A percentile compares a stretch with the other conserved stretches of the same genome.
phyloP scores from a whole-genome alignment of 2,113 vertebrate genomes.

The Salvelinus fontinalis region DNA sequence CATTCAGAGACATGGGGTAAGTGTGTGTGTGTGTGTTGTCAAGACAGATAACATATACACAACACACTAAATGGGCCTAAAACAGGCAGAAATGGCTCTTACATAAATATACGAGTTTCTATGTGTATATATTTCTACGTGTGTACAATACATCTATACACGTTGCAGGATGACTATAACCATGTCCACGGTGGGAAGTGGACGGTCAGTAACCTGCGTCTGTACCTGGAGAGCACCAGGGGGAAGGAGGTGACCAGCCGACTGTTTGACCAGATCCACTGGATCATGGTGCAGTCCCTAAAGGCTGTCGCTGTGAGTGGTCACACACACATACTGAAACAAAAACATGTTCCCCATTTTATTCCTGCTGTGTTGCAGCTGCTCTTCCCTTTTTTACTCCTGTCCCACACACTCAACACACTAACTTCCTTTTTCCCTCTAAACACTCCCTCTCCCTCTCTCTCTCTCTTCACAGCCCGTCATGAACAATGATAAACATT shows the following conservation, averaged over 20 bases:
- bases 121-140: too few species aligned
- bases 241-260: slow-evolving; percentile 90
- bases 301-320: slow-evolving; percentile 93
- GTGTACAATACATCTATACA: slow-evolving; percentile 4
- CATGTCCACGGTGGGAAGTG: slow-evolving; percentile 97
- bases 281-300: slow-evolving; percentile 96
- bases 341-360: background rate
- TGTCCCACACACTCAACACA: background rate
- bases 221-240: slow-evolving; percentile 96
- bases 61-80: too few species aligned
- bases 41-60: too few species aligned
- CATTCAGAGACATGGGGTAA: slow-evolving; percentile 94
- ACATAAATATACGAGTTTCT: too few species aligned
- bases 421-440: slow-evolving; percentile 2
- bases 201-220: slow-evolving; percentile 92
- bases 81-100: too few species aligned
- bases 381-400: background rate
- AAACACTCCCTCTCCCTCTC: slow-evolving; percentile 11
- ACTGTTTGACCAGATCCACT: slow-evolving; percentile 96
- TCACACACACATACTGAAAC: background rate
- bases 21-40: slow-evolving; percentile 13
- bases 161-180: slow-evolving; percentile 94
- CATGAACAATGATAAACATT: slow-evolving; percentile 99
- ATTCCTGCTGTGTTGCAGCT: background rate
- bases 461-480: slow-evolving; percentile 76